Evolutionary conservation across 2,113 vertebrate species (phyloP).

Genomic region (Physeter macrocephalus): DNA sequence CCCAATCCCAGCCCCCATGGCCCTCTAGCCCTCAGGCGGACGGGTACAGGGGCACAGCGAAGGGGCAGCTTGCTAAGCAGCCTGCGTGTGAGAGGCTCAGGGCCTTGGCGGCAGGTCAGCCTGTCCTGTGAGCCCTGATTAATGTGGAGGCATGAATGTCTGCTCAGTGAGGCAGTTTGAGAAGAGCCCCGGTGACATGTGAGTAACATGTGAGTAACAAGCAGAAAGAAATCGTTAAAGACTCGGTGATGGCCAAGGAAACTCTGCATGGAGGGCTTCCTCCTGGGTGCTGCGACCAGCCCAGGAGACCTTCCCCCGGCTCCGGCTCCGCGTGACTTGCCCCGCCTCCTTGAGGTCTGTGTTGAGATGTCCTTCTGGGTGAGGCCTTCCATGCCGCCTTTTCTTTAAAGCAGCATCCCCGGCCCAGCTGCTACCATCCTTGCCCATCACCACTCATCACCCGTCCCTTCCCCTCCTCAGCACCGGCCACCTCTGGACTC

Average conservation of each 20-base stretch:
- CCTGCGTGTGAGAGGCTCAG: not conserved
- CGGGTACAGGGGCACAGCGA: fast-evolving
- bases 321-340: not conserved
- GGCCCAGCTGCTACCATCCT: too few relatives aligned
- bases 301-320: not conserved
- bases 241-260: not conserved
- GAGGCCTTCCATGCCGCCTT: not conserved
- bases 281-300: not conserved
- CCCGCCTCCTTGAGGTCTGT: not conserved
- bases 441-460: too few relatives aligned
- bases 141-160: fast-evolving
- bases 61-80: not conserved
- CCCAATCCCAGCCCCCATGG: not conserved
- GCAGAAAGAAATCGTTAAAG: not conserved
- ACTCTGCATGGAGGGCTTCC: fast-evolving
- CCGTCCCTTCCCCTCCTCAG: not conserved
- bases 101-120: not conserved
- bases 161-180: not conserved
- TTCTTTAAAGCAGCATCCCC: too few relatives aligned
- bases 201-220: too few relatives aligned
- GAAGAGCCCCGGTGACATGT: not conserved
- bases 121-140: not conserved
- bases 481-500: not conserved
- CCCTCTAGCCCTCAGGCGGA: fast-evolving
- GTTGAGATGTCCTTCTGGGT: not conserved